Base-by-base conservation (phyloP, 2,113 vertebrate species). In the Marmota flaviventris region DNA sequence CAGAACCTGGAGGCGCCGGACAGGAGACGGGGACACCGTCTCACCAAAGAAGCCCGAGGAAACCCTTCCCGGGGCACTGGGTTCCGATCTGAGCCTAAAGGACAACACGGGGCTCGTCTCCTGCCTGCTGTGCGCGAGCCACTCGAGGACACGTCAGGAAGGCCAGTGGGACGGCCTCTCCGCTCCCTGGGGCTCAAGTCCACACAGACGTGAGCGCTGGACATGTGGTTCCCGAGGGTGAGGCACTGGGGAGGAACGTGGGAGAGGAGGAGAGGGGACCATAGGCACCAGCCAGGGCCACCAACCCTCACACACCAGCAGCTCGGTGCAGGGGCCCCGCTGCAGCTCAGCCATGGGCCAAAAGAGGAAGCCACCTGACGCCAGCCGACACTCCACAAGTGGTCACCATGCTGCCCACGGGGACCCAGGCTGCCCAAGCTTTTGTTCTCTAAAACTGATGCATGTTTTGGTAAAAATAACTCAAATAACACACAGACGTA, bases 311-410 rank as follows among this genome's bases (percentile, higher is more conserved):
- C 0, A 7, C 4, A 14, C 8, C 8, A 5, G 14, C 42, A 6
- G 2, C 14, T 39, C 2, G 6, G 27, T 11, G 17, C 14, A 9
- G 39, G 37, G 29, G 69, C 75, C 2, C 1, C 4, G 37, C 45
- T 1, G 5, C 82, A 18, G 77, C 75, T 67, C 8, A 1, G n/a
- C 4, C 0, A 0, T 11, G 4, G 85, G 53, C 0, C 2, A 10
- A 1, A n/a, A 4, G n/a, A n/a, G 29, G 29, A 45, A 34, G 53
- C 29, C 1, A 0, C 4, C 32, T 0, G 32, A 29, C 22, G 13
- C 84, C 79, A 17, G 39, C 4, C 37, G 29, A 32, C 8, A 79
- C 24, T 45, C 48, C 5, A 34, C 56, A 25, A 56, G 79, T 24
- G 37, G 72, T 39, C 24, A 0, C 5, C 0, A 32, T 12, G 1